Evolutionary conservation across 2,797 vertebrate genomes (phyloP).

Genomic region (Acropternis orthonyx): DNA sequence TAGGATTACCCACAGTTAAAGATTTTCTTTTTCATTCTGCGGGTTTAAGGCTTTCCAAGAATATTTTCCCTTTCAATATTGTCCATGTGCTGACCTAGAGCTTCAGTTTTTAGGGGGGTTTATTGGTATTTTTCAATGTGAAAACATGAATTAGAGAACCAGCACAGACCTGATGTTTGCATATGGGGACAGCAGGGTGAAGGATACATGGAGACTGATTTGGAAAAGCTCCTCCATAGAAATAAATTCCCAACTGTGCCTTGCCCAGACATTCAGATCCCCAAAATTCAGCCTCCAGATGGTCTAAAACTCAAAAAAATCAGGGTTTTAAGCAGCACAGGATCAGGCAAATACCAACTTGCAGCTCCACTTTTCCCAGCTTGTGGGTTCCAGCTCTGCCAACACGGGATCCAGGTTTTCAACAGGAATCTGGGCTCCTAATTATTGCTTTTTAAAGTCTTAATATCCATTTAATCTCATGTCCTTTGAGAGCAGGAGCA

Average conservation of each 20-base stretch:
- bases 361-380: neutral
- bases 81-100: neutral
- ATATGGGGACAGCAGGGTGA: neutral
- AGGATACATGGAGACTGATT: neutral
- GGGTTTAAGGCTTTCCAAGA: neutral
- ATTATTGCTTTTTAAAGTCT: neutral
- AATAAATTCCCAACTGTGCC: neutral
- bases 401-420: neutral
- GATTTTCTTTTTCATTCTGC: neutral
- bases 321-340: neutral
- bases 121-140: neutral
- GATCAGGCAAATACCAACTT: constrained; percentile 3
- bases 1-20: neutral
- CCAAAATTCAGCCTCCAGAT: neutral
- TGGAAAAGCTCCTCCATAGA: neutral
- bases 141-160: neutral
- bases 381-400: neutral
- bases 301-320: neutral
- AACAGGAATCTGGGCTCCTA: neutral
- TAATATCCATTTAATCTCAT: neutral
- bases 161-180: neutral
- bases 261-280: neutral
- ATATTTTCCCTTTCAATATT: neutral
- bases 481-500: neutral
- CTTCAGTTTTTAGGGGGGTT: neutral